Evolutionary conservation across 2,888 invertebrate genomes (phyloP).

Genomic region (Tachina lurida): DNA sequence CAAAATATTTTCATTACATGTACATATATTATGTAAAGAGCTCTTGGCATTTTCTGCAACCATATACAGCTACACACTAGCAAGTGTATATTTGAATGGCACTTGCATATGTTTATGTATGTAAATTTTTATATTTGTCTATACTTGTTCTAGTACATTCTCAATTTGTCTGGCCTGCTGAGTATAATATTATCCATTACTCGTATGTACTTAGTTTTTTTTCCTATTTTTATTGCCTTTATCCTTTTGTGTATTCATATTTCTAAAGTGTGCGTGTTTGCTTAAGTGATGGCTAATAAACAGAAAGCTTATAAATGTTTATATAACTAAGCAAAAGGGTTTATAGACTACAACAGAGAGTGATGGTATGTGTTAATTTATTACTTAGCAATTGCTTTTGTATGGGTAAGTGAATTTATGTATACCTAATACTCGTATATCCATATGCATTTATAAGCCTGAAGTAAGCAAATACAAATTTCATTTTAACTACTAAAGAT

Average conservation of each 20-base stretch:
- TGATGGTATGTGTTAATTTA: background rate
- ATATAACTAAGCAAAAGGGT: slow-evolving; percentile 21
- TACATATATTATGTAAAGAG: too few species aligned
- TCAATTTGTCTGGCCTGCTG: slow-evolving; percentile 22
- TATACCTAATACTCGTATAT: background rate
- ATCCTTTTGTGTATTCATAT: slow-evolving; percentile 18
- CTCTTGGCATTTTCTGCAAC: too few species aligned
- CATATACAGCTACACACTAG: too few species aligned
- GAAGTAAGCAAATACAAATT: slow-evolving; percentile 22
- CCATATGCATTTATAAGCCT: slow-evolving; percentile 28
- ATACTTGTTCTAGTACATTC: background rate
- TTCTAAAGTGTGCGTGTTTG: background rate
- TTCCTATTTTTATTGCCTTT: slow-evolving; percentile 27
- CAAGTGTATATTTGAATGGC: background rate
- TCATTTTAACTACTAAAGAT: slow-evolving; percentile 29
- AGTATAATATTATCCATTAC: slow-evolving; percentile 50
- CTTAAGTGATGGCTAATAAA: slow-evolving; percentile 51
- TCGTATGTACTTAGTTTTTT: background rate
- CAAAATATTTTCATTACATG: too few species aligned
- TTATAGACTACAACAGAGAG: background rate
- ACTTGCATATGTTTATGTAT: slow-evolving; percentile 13
- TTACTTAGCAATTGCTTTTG: background rate
- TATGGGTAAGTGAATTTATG: background rate
- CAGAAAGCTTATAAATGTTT: slow-evolving; percentile 46
- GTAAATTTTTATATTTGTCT: slow-evolving; percentile 2